Conservation (phyloP, 2,113 vertebrate species). For the Triplophysa siluroides region DNA sequence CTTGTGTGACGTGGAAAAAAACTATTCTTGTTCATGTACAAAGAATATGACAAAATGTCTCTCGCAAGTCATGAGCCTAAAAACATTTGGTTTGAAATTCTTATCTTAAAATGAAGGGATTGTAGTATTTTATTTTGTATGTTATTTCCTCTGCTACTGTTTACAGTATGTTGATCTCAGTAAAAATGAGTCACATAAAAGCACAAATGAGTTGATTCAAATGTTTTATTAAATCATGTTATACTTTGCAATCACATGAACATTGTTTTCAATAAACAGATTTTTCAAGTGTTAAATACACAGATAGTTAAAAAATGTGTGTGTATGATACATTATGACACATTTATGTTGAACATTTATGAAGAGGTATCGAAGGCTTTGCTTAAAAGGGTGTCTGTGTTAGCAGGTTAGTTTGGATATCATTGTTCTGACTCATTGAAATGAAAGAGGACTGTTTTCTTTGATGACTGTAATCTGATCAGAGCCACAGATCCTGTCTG, state of each 20-base stretch:
- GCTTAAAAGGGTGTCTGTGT: too few species aligned
- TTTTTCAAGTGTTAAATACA: not conserved
- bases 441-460: slow-evolving; percentile 39
- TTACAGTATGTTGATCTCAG: slow-evolving; percentile 23
- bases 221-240: slow-evolving; percentile 91
- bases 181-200: slow-evolving; percentile 78
- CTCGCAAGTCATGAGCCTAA: not conserved
- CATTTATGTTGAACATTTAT: too few species aligned
- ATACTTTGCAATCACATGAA: slow-evolving; percentile 72
- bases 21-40: not conserved
- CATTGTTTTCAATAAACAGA: slow-evolving; percentile 18
- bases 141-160: not conserved
- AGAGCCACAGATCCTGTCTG: slow-evolving; percentile 25
- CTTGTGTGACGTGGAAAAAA: not conserved
- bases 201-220: slow-evolving; percentile 82
- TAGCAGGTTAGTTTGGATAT: not conserved
- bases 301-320: too few species aligned
- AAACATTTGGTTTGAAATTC: not conserved
- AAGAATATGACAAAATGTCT: not conserved
- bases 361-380: too few species aligned
- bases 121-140: not conserved
- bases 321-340: not conserved
- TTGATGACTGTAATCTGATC: slow-evolving; percentile 44
- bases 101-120: not conserved
- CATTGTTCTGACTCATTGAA: not conserved